phyloP scores from a whole-genome alignment of 2,888 invertebrate species.

The Belgica antarctica region DNA sequence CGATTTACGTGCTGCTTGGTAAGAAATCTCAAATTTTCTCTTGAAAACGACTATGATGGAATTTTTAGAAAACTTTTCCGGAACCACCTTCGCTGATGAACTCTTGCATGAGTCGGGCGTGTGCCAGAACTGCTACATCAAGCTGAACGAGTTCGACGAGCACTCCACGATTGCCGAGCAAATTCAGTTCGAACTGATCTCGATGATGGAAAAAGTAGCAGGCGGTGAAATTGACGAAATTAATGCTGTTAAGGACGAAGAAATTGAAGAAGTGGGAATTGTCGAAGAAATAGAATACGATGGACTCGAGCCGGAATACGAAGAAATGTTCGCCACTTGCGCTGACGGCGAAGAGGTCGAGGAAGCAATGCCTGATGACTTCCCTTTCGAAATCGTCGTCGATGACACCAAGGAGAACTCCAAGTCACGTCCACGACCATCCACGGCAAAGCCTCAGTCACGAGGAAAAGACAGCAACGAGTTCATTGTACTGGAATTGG shows the following conservation, averaged over 20 bases:
- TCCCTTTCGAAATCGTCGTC: constrained; percentile 23
- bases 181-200: background rate
- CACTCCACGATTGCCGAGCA: background rate
- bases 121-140: constrained; percentile 25
- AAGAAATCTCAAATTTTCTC: background rate
- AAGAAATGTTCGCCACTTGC: background rate
- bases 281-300: background rate
- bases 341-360: background rate
- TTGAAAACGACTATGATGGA: background rate
- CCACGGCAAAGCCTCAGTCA: background rate
- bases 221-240: background rate
- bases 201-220: background rate
- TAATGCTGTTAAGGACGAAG: background rate
- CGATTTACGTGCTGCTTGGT: constrained; percentile 30
- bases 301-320: background rate
- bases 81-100: background rate
- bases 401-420: constrained; percentile 29
- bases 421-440: background rate
- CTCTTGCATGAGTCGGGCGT: background rate
- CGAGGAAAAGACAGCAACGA: background rate
- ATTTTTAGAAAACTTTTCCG: constrained; percentile 27
- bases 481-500: constrained; percentile 1
- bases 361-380: background rate
- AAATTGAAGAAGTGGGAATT: background rate
- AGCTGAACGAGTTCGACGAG: constrained; percentile 36